Conservation (phyloP, 2,113 vertebrate genomes). For the Chaetodon trifascialis region DNA sequence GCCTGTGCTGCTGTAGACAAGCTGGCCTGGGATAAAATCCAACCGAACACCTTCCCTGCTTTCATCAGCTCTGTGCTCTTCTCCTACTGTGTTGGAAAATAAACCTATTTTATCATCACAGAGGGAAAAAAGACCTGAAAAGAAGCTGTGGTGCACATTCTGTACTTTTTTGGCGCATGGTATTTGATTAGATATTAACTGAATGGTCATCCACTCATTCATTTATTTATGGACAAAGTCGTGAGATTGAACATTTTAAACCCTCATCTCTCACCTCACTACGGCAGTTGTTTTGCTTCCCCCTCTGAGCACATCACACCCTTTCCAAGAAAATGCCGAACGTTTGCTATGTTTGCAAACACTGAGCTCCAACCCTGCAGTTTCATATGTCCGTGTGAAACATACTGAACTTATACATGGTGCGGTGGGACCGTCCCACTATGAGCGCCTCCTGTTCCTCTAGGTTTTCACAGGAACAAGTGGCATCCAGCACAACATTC, state of each 20-base stretch:
- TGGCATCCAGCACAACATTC: not conserved
- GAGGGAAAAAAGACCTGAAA: not conserved
- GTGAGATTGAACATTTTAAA: not conserved
- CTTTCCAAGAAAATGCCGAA: conserved; percentile 46
- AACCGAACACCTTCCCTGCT: not conserved
- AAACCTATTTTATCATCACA: conserved; percentile 5
- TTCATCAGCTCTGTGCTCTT: conserved; percentile 12
- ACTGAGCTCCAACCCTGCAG: conserved; percentile 10
- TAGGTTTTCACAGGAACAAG: not conserved
- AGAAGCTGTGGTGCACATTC: not conserved
- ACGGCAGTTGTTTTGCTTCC: conserved; percentile 13
- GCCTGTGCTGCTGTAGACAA: not conserved
- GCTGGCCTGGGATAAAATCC: not conserved
- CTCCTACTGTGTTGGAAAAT: conserved; percentile 27
- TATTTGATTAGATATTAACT: not conserved
- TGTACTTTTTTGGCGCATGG: not conserved
- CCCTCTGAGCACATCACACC: conserved; percentile 17
- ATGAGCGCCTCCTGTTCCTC: not conserved
- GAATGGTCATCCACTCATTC: not conserved
- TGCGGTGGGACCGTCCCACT: not conserved
- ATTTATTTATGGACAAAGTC: not conserved
- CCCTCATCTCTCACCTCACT: not conserved
- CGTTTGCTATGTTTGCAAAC: conserved; percentile 43
- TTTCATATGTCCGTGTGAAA: conserved; percentile 39
- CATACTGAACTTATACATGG: not conserved